Evolutionary conservation across 2,797 vertebrate genomes (phyloP).

Genomic region (Myioborus melanocephalus): DNA sequence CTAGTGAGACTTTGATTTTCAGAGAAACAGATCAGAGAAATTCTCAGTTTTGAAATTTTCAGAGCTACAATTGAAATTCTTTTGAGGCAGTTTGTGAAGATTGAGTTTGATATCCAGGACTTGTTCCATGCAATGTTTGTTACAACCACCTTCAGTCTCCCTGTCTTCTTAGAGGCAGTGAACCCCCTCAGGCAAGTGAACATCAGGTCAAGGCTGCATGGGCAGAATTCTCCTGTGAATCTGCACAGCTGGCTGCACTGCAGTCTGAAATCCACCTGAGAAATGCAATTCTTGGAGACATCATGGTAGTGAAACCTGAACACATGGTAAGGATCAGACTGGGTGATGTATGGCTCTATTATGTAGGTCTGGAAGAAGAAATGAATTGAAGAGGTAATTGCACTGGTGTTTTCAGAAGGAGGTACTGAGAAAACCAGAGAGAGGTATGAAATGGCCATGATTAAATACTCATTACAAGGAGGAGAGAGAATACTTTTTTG

Average conservation of each 20-base stretch:
- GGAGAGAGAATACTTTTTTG: not conserved
- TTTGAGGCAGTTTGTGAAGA: not conserved
- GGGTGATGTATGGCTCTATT: not conserved
- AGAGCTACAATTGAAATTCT: not conserved
- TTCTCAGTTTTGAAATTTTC: not conserved
- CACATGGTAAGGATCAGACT: not conserved
- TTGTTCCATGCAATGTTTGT: not conserved
- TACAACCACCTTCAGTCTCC: not conserved
- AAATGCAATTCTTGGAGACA: not conserved
- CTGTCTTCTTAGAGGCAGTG: not conserved
- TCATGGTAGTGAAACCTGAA: not conserved
- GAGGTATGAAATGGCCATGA: not conserved
- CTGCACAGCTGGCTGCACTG: not conserved
- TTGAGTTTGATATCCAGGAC: not conserved
- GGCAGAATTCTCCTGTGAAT: not conserved
- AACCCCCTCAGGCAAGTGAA: not conserved
- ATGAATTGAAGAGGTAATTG: not conserved
- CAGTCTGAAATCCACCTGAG: not conserved
- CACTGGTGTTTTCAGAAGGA: not conserved
- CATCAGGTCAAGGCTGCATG: not conserved
- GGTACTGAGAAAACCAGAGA: not conserved
- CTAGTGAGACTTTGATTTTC: not conserved
- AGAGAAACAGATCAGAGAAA: not conserved
- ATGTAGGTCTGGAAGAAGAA: not conserved
- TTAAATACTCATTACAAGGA: not conserved